phyloP scores from a whole-genome alignment of 2,888 invertebrate species.

The Orthosia cruda region DNA sequence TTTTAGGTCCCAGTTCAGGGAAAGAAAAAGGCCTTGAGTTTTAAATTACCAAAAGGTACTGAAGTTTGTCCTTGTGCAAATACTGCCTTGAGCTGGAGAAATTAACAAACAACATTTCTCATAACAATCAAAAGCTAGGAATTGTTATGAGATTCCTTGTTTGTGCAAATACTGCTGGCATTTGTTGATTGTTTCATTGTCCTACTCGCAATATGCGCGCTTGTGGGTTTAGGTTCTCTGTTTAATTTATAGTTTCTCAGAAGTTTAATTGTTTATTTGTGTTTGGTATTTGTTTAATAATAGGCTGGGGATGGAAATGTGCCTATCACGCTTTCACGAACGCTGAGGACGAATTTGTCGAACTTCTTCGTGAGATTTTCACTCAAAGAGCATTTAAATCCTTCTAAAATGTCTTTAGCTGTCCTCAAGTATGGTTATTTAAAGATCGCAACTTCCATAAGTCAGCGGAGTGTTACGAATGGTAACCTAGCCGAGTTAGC shows the following conservation, averaged over 20 bases:
- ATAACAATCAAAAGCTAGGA: constrained; percentile 31
- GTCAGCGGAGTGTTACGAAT: not conserved
- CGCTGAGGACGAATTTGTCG: not conserved
- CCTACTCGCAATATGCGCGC: constrained; percentile 14
- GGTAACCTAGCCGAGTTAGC: not conserved
- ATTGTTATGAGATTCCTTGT: constrained; percentile 43
- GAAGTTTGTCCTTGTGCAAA: not conserved
- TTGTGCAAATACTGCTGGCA: constrained; percentile 28
- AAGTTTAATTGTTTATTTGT: constrained; percentile 25
- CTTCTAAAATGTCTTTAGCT: not conserved
- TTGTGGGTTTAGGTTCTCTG: constrained; percentile 4
- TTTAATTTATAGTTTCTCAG: constrained; percentile 16
- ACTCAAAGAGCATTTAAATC: not conserved
- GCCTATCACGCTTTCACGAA: not conserved
- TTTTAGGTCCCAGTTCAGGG: constrained; percentile 16
- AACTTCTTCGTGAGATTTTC: not conserved
- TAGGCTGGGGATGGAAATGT: not conserved
- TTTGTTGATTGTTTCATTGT: constrained; percentile 35
- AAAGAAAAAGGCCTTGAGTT: constrained; percentile 15
- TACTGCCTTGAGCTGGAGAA: not conserved
- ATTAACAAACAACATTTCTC: constrained; percentile 45
- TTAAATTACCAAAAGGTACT: constrained; percentile 13
- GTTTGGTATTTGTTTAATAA: constrained; percentile 11
- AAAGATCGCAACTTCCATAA: not conserved
- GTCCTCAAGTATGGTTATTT: not conserved